Evolutionary conservation across 2,888 invertebrate species (phyloP).

Genomic region (Drosophila niveifrons): DNA sequence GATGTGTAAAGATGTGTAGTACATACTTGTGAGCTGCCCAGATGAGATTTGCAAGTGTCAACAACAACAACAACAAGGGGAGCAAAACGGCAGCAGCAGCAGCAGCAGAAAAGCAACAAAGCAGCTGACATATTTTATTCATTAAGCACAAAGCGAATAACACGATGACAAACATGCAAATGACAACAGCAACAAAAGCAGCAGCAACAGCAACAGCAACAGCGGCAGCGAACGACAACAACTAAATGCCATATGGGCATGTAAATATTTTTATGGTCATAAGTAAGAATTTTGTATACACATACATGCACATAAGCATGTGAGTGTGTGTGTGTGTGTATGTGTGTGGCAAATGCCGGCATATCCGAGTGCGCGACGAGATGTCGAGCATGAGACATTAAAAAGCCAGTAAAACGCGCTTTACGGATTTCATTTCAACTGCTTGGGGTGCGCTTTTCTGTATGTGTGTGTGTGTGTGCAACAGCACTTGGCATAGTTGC

Average conservation of each 20-base stretch:
- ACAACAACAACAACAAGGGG: constrained; percentile 41
- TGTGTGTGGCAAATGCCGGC: constrained; percentile 48
- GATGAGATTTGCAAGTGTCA: constrained; percentile 71
- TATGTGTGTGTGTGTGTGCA: constrained; percentile 19
- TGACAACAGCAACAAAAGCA: constrained; percentile 63
- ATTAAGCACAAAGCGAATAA: constrained; percentile 74
- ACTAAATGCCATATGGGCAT: constrained; percentile 67
- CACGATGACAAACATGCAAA: constrained; percentile 72
- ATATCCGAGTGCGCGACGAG: constrained; percentile 55
- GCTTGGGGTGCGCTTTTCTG: constrained; percentile 13
- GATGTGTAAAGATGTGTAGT: constrained; percentile 53
- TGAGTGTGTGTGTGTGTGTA: constrained; percentile 19
- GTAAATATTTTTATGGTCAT: constrained; percentile 82
- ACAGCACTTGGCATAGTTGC: constrained; percentile 70
- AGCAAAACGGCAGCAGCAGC: constrained; percentile 16
- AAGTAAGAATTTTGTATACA: constrained; percentile 76
- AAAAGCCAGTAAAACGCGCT: constrained; percentile 81
- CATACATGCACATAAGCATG: constrained; percentile 10
- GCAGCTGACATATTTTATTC: constrained; percentile 81
- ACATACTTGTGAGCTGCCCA: constrained; percentile 61
- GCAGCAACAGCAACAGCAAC: constrained; percentile 46
- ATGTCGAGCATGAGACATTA: constrained; percentile 69
- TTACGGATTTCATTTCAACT: constrained; percentile 77
- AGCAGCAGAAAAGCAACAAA: constrained; percentile 44
- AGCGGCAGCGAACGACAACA: constrained; percentile 34